phyloP scores from a whole-genome alignment of 1,140 invertebrate species.

The Leptopilina boulardi region DNA sequence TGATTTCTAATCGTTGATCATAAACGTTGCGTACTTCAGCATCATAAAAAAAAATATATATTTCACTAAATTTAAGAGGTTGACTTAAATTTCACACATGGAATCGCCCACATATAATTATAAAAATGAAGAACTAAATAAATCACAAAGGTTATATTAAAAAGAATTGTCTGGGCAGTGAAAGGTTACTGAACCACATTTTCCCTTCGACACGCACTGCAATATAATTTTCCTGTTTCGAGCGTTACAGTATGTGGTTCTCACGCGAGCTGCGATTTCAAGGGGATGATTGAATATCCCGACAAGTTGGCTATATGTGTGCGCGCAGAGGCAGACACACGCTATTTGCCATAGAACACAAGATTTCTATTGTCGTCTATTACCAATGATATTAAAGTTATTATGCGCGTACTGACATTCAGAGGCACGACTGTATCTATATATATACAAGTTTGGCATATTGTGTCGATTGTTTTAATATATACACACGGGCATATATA shows the following conservation, averaged over 20 bases:
- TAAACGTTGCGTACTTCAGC: too few relatives aligned
- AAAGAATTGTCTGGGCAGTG: background rate
- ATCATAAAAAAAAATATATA: too few relatives aligned
- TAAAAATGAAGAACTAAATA: background rate
- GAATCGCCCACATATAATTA: too few relatives aligned
- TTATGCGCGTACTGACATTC: background rate
- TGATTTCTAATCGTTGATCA: too few relatives aligned
- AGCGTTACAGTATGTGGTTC: slow-evolving; percentile 34
- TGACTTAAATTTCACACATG: too few relatives aligned
- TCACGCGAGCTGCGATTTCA: slow-evolving; percentile 39
- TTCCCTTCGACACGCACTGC: slow-evolving; percentile 26
- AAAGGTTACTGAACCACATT: slow-evolving; percentile 29
- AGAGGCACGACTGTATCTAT: too few relatives aligned
- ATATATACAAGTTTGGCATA: background rate
- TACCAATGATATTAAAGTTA: background rate
- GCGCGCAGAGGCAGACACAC: background rate
- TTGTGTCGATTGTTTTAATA: background rate
- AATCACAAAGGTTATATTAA: background rate
- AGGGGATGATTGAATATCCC: slow-evolving; percentile 29
- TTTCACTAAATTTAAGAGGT: too few relatives aligned
- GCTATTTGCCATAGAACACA: background rate
- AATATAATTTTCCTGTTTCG: slow-evolving; percentile 25
- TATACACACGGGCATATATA: background rate
- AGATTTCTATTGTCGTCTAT: slow-evolving; percentile 2
- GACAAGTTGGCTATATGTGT: background rate